These are phyloP conservation scores for Drosophila sucinea DNA, from an alignment of 1,140 invertebrate species.

Conservation along the genomic window DNA sequence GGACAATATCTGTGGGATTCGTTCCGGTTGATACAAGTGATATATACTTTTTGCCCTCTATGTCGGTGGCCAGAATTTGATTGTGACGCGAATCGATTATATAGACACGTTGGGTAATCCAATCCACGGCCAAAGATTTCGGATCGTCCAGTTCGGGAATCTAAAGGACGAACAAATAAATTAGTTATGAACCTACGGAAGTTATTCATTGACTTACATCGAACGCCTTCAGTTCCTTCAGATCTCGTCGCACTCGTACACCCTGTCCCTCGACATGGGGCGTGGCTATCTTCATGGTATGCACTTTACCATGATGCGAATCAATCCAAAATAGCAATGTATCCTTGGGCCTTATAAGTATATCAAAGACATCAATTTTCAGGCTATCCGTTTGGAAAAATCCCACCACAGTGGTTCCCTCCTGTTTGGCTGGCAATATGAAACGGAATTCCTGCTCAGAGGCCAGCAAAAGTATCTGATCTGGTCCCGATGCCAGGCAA, in stretches of 20 bases:
- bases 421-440: constrained; percentile 86
- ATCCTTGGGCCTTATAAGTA: constrained; percentile 83
- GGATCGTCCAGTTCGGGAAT: constrained; percentile 84
- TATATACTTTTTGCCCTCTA: constrained; percentile 85
- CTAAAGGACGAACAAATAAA: constrained; percentile 18
- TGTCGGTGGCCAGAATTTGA: constrained; percentile 86
- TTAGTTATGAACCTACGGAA: not conserved
- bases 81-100: constrained; percentile 87
- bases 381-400: constrained; percentile 78
- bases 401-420: constrained; percentile 82
- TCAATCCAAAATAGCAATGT: constrained; percentile 85
- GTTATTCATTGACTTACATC: constrained; percentile 54
- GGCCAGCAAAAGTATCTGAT: constrained; percentile 86
- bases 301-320: constrained; percentile 84
- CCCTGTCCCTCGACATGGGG: constrained; percentile 63
- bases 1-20: constrained; percentile 85
- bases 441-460: constrained; percentile 87
- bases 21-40: constrained; percentile 86
- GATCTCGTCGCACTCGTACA: constrained; percentile 63
- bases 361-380: constrained; percentile 85
- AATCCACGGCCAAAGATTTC: constrained; percentile 91
- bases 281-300: constrained; percentile 80
- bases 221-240: constrained; percentile 77
- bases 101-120: constrained; percentile 89
- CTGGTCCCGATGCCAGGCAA: constrained; percentile 85